phyloP scores from a whole-genome alignment of 2,888 invertebrate genomes.

The Drosophila setosimentum region DNA sequence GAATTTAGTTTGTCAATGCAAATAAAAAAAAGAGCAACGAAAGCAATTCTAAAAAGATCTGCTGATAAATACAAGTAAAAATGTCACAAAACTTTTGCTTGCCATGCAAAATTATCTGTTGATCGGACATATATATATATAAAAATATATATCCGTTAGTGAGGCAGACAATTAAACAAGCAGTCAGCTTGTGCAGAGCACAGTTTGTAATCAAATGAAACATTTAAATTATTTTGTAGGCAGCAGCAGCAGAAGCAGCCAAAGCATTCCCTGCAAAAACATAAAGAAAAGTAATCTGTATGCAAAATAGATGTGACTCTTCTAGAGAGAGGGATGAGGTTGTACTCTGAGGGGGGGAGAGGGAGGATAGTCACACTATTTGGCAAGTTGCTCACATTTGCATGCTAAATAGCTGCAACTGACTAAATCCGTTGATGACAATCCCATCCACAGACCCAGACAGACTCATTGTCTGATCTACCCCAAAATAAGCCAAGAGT shows the following conservation, averaged over 20 bases:
- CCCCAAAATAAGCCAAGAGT: conserved; percentile 44
- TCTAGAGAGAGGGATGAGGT: not conserved
- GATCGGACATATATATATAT: conserved; percentile 13
- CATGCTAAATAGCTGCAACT: conserved; percentile 76
- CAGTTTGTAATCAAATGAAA: conserved; percentile 76
- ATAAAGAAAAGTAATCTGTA: conserved; percentile 81
- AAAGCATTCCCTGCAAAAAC: conserved; percentile 44
- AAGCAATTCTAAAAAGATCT: not conserved
- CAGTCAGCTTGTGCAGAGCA: conserved; percentile 31
- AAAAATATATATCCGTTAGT: conserved; percentile 10
- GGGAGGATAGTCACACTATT: conserved; percentile 36
- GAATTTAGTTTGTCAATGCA: not conserved
- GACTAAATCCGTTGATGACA: conserved; percentile 68
- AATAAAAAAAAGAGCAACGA: too few relatives aligned
- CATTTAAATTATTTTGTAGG: conserved; percentile 78
- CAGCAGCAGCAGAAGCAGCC: conserved; percentile 26
- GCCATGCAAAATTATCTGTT: conserved; percentile 8
- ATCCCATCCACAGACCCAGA: conserved; percentile 26
- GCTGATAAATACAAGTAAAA: conserved; percentile 4
- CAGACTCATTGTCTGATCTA: conserved; percentile 55
- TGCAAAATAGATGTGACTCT: conserved; percentile 70
- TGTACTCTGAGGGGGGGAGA: not conserved
- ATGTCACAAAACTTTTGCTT: conserved; percentile 1
- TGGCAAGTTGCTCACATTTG: conserved; percentile 71
- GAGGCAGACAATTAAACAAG: conserved; percentile 49